Percentiles rank a stretch among this genome's conserved stretches.
Conservation (phyloP, 2,797 vertebrate species). For the Arrhamphus sclerolepis region DNA sequence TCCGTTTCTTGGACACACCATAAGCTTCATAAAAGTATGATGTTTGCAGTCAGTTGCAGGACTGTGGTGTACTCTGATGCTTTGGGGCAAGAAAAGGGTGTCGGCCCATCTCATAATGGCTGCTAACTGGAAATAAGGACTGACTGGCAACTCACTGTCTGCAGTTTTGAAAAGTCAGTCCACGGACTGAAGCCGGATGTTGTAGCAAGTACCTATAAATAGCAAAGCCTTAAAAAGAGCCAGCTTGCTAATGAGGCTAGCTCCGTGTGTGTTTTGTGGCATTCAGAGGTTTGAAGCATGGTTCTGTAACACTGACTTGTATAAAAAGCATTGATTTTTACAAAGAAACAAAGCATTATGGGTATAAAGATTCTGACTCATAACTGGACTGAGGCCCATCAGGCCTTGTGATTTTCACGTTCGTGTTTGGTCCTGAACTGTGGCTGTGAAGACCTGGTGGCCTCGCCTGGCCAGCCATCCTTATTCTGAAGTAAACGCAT, state of each 20-base stretch:
- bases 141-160: neutral
- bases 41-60: neutral
- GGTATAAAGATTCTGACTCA: neutral
- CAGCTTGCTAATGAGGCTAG: neutral
- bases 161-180: neutral
- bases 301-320: neutral
- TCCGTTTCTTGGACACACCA: too few relatives aligned
- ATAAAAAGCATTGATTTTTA: neutral
- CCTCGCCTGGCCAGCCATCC: too few relatives aligned
- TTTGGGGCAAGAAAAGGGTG: neutral
- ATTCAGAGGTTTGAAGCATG: neutral
- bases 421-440: too few relatives aligned
- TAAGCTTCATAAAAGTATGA: neutral
- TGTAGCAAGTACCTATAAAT: conserved; percentile 5
- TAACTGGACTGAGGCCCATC: too few relatives aligned
- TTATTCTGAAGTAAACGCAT: too few relatives aligned
- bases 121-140: neutral
- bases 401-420: too few relatives aligned
- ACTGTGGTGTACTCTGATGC: neutral
- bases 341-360: conserved; percentile 13
- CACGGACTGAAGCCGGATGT: neutral
- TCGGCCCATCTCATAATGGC: neutral
- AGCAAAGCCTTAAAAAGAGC: conserved; percentile 32
- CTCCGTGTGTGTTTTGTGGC: neutral
- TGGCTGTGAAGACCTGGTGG: too few relatives aligned